These are phyloP conservation scores for Biston betularia DNA, from an alignment of 2,888 invertebrate species.

Conservation along the genomic window DNA sequence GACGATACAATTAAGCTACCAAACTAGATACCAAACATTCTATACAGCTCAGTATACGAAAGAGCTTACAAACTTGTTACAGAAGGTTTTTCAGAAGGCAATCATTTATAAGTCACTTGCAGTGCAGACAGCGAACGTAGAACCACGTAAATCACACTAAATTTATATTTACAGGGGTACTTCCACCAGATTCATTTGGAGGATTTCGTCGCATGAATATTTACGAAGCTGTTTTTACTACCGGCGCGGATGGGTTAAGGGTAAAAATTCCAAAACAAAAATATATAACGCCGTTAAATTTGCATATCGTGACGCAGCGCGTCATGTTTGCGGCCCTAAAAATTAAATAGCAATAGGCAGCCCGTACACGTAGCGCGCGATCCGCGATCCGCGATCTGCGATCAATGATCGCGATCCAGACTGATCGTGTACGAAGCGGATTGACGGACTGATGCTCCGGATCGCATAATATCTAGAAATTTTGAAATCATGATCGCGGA, in stretches of 20 bases:
- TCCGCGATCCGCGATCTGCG: too few species aligned
- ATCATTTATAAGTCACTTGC: constrained; percentile 22
- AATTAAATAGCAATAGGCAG: constrained; percentile 18
- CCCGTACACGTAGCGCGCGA: too few species aligned
- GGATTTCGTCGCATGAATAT: constrained; percentile 47
- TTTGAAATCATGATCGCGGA: too few species aligned
- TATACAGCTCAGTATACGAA: not conserved
- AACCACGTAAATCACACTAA: constrained; percentile 25
- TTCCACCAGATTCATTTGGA: constrained; percentile 36
- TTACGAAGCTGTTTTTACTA: constrained; percentile 44
- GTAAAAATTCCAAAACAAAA: constrained; percentile 59
- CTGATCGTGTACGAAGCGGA: too few species aligned
- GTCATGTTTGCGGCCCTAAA: constrained; percentile 45
- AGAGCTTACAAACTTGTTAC: constrained; percentile 5
- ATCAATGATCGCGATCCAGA: too few species aligned
- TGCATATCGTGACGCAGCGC: constrained; percentile 56
- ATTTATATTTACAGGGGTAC: constrained; percentile 25
- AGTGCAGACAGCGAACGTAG: constrained; percentile 25
- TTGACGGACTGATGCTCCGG: too few species aligned
- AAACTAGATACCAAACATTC: too few species aligned
- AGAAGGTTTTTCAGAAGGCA: constrained; percentile 13
- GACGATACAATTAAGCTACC: too few species aligned
- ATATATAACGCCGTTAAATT: constrained; percentile 63
- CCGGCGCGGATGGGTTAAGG: constrained; percentile 47
- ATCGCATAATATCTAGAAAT: too few species aligned